phyloP scores from a whole-genome alignment of 2,888 invertebrate genomes.

The Anodontia alba region DNA sequence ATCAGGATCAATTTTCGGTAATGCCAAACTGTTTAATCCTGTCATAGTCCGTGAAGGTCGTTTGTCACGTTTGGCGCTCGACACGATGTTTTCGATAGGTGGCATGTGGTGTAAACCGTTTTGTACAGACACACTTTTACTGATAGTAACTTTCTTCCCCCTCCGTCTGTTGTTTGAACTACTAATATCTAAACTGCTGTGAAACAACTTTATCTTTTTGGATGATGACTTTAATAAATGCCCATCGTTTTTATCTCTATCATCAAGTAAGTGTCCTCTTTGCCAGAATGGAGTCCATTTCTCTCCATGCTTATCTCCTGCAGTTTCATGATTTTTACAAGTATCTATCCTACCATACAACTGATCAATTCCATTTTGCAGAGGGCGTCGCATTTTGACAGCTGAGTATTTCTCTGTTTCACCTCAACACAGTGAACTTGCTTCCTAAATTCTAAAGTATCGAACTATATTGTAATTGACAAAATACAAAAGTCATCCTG shows the following conservation, averaged over 20 bases:
- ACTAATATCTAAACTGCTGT: conserved; percentile 55
- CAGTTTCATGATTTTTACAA: conserved; percentile 12
- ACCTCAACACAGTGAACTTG: too few relatives aligned
- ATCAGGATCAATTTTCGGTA: conserved; percentile 65
- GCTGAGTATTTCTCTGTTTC: too few relatives aligned
- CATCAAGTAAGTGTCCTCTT: conserved; percentile 43
- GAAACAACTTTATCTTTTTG: conserved; percentile 48
- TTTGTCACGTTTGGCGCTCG: not conserved
- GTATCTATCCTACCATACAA: not conserved
- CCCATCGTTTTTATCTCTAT: conserved; percentile 21
- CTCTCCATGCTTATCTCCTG: conserved; percentile 16
- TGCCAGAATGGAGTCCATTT: conserved; percentile 63
- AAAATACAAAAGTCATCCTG: too few relatives aligned
- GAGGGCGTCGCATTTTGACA: not conserved
- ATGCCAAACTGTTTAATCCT: conserved; percentile 39
- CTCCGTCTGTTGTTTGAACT: conserved; percentile 23
- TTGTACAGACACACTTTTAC: conserved; percentile 65
- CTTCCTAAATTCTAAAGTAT: too few relatives aligned
- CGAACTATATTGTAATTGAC: too few relatives aligned
- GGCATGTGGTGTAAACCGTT: conserved; percentile 44
- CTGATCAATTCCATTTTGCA: not conserved
- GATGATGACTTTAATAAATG: conserved; percentile 5
- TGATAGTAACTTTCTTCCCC: conserved; percentile 40
- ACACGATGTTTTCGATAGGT: conserved; percentile 10
- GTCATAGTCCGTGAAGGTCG: not conserved